These are phyloP conservation scores for Argynnis bischoffii DNA, from an alignment of 2,888 invertebrate species.

Conservation along the genomic window DNA sequence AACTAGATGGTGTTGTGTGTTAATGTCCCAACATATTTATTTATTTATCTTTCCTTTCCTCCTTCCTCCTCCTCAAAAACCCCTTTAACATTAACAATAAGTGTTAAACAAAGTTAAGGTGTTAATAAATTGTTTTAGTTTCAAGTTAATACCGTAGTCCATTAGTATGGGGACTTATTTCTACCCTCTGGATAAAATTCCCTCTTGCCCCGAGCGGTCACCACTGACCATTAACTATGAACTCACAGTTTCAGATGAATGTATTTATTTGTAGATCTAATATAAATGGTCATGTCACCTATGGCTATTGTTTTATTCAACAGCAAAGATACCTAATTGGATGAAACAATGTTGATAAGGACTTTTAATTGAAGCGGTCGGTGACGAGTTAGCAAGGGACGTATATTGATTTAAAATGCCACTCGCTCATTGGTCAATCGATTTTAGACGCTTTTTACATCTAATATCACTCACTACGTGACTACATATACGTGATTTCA, in stretches of 20 bases:
- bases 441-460: slow-evolving; percentile 21
- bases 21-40: too few relatives aligned
- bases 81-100: slow-evolving; percentile 43
- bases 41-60: slow-evolving; percentile 19
- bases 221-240: slow-evolving; percentile 47
- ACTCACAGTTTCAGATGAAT: slow-evolving; percentile 2
- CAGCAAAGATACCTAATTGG: slow-evolving; percentile 70
- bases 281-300: slow-evolving; percentile 48
- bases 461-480: not conserved
- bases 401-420: slow-evolving; percentile 58
- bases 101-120: slow-evolving; percentile 47
- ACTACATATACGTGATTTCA: not conserved
- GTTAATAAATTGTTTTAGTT: slow-evolving; percentile 74
- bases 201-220: slow-evolving; percentile 65
- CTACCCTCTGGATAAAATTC: slow-evolving; percentile 67
- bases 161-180: slow-evolving; percentile 72
- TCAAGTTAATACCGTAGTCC: slow-evolving; percentile 65
- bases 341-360: slow-evolving; percentile 77
- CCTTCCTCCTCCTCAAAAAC: slow-evolving; percentile 2
- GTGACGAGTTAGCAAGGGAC: slow-evolving; percentile 69
- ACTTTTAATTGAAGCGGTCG: slow-evolving; percentile 63
- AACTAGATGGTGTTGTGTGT: too few relatives aligned
- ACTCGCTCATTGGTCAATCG: slow-evolving; percentile 24
- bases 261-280: slow-evolving; percentile 43
- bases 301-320: slow-evolving; percentile 76